Evolutionary conservation across 2,888 invertebrate genomes (phyloP), one percentile per base, ranked within the genome.

Genomic region (Odontocerum albicorne): DNA sequence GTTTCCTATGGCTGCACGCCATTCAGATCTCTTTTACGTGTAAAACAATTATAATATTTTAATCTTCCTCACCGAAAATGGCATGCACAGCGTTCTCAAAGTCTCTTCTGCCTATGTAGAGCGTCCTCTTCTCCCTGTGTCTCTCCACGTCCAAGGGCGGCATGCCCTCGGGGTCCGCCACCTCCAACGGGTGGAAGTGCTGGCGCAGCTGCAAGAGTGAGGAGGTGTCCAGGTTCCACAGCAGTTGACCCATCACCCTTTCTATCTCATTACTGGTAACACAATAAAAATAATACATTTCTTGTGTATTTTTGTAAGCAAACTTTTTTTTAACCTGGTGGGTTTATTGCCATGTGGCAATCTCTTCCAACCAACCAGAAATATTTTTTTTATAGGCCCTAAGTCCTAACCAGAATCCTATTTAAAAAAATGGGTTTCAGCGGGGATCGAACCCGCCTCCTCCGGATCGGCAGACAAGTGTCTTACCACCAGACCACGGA

Each of bases 1-100:
- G n/a, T n/a, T n/a, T n/a, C n/a, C n/a, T n/a, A n/a, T n/a, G n/a
- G n/a, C n/a, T n/a, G n/a, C n/a, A n/a, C n/a, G n/a, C n/a, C n/a
- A n/a, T n/a, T n/a, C n/a, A n/a, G n/a, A n/a, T n/a, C n/a, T n/a
- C n/a, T n/a, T n/a, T n/a, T n/a, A n/a, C n/a, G n/a, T n/a, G n/a
- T n/a, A n/a, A 27, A 27, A 27, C 10, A 10, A 7, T 27, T 27
- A 27, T 27, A 7, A 6, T 27, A 27, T 7, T 4, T 7, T 7
- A 35, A 3, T 19, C 7, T 3, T 19, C 49, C 55, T 52, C 60
- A 72, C 72, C 71, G 36, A 68, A 66, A 43, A 71, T 64, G 39
- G 62, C 60, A 43, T 66, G 65, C 46, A 73, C 63, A 3, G 69
- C 68, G 16, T 64, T 62, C n/a, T 69, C 57, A 62, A 74, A 73